phyloP scores from a whole-genome alignment of 2,797 vertebrate genomes.

The Chloroceryle amazona region DNA sequence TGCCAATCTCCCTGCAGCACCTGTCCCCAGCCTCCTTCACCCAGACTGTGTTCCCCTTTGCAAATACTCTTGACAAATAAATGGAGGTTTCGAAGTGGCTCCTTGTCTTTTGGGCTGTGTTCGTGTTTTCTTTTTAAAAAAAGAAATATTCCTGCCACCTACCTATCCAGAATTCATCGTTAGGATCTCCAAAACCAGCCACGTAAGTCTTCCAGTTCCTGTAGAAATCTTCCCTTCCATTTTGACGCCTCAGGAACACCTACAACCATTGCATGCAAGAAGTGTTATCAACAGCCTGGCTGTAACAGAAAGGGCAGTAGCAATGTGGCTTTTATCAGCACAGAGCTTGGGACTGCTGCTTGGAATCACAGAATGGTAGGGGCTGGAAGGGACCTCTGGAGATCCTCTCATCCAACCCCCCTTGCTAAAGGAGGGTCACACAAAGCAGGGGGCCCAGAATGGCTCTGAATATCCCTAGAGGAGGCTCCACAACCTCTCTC shows the following conservation, averaged over 20 bases:
- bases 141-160: neutral
- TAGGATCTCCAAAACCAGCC: constrained; percentile 91
- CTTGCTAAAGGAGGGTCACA: neutral
- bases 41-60: neutral
- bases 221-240: constrained; percentile 93
- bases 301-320: neutral
- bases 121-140: neutral
- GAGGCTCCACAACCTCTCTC: neutral
- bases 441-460: neutral
- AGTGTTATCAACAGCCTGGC: neutral
- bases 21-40: neutral
- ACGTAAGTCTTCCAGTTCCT: constrained; percentile 95
- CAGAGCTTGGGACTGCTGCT: neutral
- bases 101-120: neutral
- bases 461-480: neutral
- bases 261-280: constrained; percentile 20
- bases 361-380: neutral
- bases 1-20: neutral
- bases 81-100: neutral
- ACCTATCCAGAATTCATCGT: constrained; percentile 97
- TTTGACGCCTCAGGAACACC: constrained; percentile 94
- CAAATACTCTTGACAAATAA: neutral
- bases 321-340: accelerated
- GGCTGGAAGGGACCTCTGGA: neutral
- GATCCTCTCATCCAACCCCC: neutral